Base-by-base conservation (phyloP, 2,888 invertebrate species). In the Brachylomia viminalis region DNA sequence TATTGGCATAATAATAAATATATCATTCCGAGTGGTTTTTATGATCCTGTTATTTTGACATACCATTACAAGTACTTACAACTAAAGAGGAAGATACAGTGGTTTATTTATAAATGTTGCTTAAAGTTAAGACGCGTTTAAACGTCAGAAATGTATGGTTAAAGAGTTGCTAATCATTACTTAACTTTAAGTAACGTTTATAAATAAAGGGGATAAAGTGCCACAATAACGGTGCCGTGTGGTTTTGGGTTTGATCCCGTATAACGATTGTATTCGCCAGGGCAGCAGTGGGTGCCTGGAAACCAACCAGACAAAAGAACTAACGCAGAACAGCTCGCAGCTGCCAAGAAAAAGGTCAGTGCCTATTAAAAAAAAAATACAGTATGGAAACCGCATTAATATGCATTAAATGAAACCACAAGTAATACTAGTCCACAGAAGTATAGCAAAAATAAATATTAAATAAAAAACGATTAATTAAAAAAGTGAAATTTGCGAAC, bases 281-380 rank as follows among this genome's bases (percentile, higher is more conserved):
- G 98, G 98, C 98, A 98, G 98, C 98, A 98, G 98, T 98, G 98
- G 98, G 97, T 97, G 96, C 97, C 97, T 94, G 96, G 96, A 96
- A 92, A 93, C 91, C 93, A 95, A 89, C 86, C 96, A 92, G 96
- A 95, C 91, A 96, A 96, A 92, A 96, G 96, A 96, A 27, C 91
- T 77, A 97, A 97, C 93, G 93, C 95, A 81, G 97, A 97, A 90
- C 97, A 97, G 93, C 96, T 94, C 91, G 94, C 97, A 94, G 95
- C 96, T 91, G 96, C 97, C 94, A 97, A 97, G 96, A 97, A 97
- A 97, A 97, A 97, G 95, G 97, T 96, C 79, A 82, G 88, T 33
- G 49, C 1, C 17, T 15, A 27, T 56, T 56, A 56, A 56, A 27
- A 1, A 54, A 20, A 17, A 17, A 17, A 6, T 5, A 54, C 5